Conservation (phyloP, 53 echinoderm and acorn worm species). For the Arbacia lixula region DNA sequence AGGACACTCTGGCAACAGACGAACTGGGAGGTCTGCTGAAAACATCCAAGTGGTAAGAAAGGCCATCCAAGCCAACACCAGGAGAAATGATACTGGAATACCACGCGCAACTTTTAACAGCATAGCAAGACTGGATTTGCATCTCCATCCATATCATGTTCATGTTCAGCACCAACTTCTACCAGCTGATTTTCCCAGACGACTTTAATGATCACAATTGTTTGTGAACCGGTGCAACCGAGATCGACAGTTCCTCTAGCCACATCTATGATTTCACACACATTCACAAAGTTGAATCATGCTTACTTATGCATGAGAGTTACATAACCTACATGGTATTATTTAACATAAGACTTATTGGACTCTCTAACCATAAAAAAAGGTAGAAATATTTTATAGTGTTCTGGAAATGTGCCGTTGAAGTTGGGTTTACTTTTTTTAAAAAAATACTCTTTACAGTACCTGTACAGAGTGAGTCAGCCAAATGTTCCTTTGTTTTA, state of each 20-base stretch:
- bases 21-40: conserved; percentile 51
- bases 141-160: conserved; percentile 53
- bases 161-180: conserved; percentile 54
- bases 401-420: too few relatives aligned
- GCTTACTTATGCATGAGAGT: too few relatives aligned
- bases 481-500: too few relatives aligned
- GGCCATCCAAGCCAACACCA: conserved; percentile 49
- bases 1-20: conserved; percentile 51
- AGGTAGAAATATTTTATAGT: too few relatives aligned
- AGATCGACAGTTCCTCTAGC: conserved; percentile 53
- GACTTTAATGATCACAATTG: conserved; percentile 39
- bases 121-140: conserved; percentile 54
- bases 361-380: too few relatives aligned
- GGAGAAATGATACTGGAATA: conserved; percentile 53
- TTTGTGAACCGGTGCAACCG: conserved; percentile 35
- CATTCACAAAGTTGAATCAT: too few relatives aligned
- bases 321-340: too few relatives aligned
- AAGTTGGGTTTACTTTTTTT: too few relatives aligned
- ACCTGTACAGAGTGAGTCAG: too few relatives aligned
- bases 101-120: conserved; percentile 49
- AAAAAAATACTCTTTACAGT: too few relatives aligned
- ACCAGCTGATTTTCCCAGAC: conserved; percentile 48
- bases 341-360: too few relatives aligned
- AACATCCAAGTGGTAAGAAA: conserved; percentile 48
- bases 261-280: too few relatives aligned